phyloP scores from a whole-genome alignment of 1,140 invertebrate genomes.

The Piezodorus guildinii region DNA sequence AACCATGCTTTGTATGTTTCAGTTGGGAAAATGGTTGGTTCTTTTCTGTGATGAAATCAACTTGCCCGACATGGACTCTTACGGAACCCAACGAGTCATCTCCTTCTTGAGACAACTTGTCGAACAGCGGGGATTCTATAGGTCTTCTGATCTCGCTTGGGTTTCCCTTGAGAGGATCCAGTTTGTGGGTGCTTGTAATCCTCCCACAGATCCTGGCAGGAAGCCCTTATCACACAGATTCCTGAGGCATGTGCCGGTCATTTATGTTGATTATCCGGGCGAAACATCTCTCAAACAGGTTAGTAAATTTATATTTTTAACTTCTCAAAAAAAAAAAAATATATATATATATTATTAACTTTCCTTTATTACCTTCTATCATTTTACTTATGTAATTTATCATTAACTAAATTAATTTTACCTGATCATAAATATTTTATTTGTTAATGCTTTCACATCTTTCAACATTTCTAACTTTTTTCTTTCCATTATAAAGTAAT shows the following conservation, averaged over 20 bases:
- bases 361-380: no score
- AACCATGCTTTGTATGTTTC: conserved; percentile 28
- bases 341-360: no score
- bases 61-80: conserved; percentile 97
- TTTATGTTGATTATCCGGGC: conserved; percentile 99
- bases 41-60: conserved; percentile 99
- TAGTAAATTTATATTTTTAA: no score
- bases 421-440: no score
- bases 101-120: conserved; percentile 96
- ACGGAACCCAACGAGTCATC: conserved; percentile 96
- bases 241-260: conserved; percentile 90
- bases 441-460: no score
- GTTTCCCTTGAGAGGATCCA: conserved; percentile 95
- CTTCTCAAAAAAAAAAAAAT: no score
- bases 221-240: conserved; percentile 93
- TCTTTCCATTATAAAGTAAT: no score
- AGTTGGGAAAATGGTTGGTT: conserved; percentile 96
- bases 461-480: no score
- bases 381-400: no score
- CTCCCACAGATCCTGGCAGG: conserved; percentile 96
- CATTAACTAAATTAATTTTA: no score
- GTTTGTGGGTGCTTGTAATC: conserved; percentile 99
- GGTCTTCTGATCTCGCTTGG: conserved; percentile 91
- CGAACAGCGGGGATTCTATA: conserved; percentile 85
- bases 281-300: conserved; percentile 90